Evolutionary conservation across 2,113 vertebrate genomes (phyloP), one percentile per base, ranked within the genome.

Genomic region (Pardalotus punctatus): DNA sequence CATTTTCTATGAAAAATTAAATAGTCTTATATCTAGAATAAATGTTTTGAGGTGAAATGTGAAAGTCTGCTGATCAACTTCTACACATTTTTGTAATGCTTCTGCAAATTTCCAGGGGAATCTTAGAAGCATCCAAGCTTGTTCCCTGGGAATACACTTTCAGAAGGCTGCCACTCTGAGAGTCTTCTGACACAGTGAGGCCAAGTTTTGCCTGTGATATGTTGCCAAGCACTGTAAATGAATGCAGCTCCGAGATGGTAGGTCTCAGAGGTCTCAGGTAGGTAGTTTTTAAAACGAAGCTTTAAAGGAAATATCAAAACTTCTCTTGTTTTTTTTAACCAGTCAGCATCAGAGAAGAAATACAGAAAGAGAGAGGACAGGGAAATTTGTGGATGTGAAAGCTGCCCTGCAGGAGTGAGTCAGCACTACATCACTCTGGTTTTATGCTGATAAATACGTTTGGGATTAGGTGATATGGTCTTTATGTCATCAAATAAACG

Each of bases 221-320:
- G 95, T 93, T 97, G 95, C 97, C 97, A 97, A 58, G 94, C 78
- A 83, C 92, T 95, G 96, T 82, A 93, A 96, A 93, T 20, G 85
- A 97, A 93, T 90, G 94, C 96, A 96, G 96, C 94, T 95, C 93
- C 42, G 76, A 97, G 96, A 97, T 97, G 96, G 96, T 97, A 89
- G 96, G 96, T n/a, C n/a, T n/a, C n/a, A n/a, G n/a, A n/a, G n/a
- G n/a, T n/a, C n/a, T n/a, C n/a, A n/a, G n/a, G n/a, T n/a, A n/a
- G n/a, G n/a, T n/a, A n/a, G n/a, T 83, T 98, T 95, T 94, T 81
- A 92, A 96, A 98, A 97, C 96, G 83, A 97, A 85, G 57, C 53
- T 91, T 94, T 90, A 87, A 95, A 91, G 90, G 81, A 95, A 93
- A 79, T 85, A 91, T 81, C 61, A 84, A 88, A 81, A 25, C 7